Base-by-base conservation (phyloP, 2,113 vertebrate species). In the Excalfactoria chinensis region DNA sequence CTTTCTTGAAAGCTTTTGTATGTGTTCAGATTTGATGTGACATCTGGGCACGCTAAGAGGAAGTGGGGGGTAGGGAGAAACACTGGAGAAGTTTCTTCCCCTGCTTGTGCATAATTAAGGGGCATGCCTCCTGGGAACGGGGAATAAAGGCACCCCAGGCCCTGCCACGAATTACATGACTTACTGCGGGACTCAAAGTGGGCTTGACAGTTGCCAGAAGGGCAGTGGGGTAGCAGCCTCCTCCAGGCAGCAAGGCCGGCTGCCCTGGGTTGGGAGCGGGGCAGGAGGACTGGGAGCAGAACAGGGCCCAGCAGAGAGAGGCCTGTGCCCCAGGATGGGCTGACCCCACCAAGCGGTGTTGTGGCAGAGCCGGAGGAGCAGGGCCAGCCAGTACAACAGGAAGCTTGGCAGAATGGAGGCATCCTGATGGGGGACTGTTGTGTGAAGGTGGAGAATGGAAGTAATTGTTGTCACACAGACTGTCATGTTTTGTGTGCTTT, bases 141-240 rank as follows among this genome's bases (percentile, higher is more conserved):
- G 96, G 95, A 95, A 97, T 95, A 97, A 97, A 97, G 92, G 93
- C 91, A 95, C 95, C 85, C 94, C 95, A 96, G 95, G 96, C 73
- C 94, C 89, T 96, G 94, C 94, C 95, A 89, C 32, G 66, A 89
- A 95, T 97, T 92, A 96, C 96, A 89, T 97, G 97, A 97, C 95
- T 98, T 97, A 95, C 85, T 97, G 96, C 90, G 96, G 93, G 96
- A 98, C 95, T 35, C 0, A 97, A 95, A 98, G 92, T 84, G 79
- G 95, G 87, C 94, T 96, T 98, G 97, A 97, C 97, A 97, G 97
- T 95, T 95, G 96, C 95, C 96, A 97, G 94, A 97, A 96, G 94
- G 84, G 84, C 93, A 88, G 69, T 8, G 46, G 46, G 51, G 76
- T 96, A 94, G 96, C 66, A 95, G 97, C 97, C 89, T 89, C 94